These are phyloP conservation scores for Pseudopodoces humilis DNA, from an alignment of 2,113 vertebrate species.

Conservation along the genomic window DNA sequence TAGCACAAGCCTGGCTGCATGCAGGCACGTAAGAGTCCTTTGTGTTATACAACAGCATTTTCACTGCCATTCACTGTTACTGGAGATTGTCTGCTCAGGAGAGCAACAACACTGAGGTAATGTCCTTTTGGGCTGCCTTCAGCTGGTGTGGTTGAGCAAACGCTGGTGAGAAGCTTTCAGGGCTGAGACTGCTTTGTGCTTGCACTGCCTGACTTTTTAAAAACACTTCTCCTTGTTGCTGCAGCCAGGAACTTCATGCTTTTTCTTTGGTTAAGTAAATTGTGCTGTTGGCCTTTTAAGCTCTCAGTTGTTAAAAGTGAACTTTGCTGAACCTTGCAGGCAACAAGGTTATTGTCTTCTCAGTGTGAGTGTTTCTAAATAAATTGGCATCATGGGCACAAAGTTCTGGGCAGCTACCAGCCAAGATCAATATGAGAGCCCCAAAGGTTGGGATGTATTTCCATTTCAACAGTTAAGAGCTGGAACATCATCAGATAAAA, in stretches of 20 bases:
- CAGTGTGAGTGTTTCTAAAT: not conserved
- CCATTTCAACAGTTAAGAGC: not conserved
- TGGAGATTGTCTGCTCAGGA: not conserved
- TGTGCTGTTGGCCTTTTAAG: not conserved
- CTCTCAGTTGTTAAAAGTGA: not conserved
- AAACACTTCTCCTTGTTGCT: not conserved
- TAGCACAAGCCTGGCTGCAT: not conserved
- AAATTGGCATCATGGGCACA: not conserved
- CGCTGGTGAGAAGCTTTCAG: not conserved
- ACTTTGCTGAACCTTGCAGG: not conserved
- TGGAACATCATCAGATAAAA: not conserved
- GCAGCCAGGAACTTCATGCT: not conserved
- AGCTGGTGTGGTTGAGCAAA: not conserved
- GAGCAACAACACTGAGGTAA: not conserved
- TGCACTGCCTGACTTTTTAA: not conserved
- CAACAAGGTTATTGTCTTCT: not conserved
- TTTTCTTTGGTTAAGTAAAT: not conserved
- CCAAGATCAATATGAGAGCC: not conserved
- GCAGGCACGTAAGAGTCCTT: not conserved
- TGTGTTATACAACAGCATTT: not conserved
- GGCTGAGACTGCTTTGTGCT: not conserved
- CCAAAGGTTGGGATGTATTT: not conserved
- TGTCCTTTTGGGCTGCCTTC: not conserved
- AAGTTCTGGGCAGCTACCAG: not conserved
- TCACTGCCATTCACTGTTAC: fast-evolving